Evolutionary conservation across 2,113 vertebrate genomes (phyloP).

Genomic region (Phyllopteryx taeniolatus): DNA sequence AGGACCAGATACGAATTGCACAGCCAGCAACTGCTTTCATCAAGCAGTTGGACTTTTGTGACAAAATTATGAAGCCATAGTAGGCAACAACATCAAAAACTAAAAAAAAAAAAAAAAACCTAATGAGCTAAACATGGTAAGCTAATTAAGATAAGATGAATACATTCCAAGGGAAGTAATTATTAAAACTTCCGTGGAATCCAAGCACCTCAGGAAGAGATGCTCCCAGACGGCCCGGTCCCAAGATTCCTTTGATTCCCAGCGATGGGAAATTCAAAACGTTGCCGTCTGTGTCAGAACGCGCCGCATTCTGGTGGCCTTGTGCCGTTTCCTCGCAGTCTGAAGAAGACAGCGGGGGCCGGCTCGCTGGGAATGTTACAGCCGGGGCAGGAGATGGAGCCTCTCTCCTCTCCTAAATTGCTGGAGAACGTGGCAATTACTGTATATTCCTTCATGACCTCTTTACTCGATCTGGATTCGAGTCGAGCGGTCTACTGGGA

Average conservation of each 20-base stretch:
- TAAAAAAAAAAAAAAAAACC: not conserved
- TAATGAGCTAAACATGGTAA: conserved; percentile 1
- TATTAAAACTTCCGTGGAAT: not conserved
- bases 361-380: conserved; percentile 46
- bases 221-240: conserved; percentile 21
- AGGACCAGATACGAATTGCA: not conserved
- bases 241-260: conserved; percentile 27
- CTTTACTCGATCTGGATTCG: conserved; percentile 21
- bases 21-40: not conserved
- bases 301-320: not conserved
- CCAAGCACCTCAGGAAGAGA: conserved; percentile 20
- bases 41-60: not conserved
- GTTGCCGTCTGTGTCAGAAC: conserved; percentile 1
- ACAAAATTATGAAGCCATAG: not conserved
- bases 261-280: conserved; percentile 25
- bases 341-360: conserved; percentile 19
- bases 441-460: conserved; percentile 22
- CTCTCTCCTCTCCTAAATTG: conserved; percentile 27
- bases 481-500: conserved; percentile 13
- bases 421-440: conserved; percentile 30
- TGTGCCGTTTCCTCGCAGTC: conserved; percentile 21
- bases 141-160: conserved; percentile 7
- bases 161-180: conserved; percentile 6
- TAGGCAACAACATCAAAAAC: conserved; percentile 6
- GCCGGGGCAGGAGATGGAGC: conserved; percentile 31